Evolutionary conservation across 2,888 invertebrate species (phyloP), one percentile per base, ranked within the genome.

Genomic region (Campaea margaritaria): DNA sequence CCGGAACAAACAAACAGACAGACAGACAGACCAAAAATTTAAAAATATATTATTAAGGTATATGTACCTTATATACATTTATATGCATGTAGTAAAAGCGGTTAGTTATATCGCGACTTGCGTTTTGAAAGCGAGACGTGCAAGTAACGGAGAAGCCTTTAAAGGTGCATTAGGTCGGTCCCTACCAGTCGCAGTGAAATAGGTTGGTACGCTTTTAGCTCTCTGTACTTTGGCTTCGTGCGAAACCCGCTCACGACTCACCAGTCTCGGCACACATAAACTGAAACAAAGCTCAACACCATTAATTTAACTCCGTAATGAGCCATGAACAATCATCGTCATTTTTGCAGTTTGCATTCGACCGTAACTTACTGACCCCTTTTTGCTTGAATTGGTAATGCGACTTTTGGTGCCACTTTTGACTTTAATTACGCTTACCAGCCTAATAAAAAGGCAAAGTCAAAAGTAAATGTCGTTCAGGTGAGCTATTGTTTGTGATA

Each of bases 301-400:
- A 83, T 86, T 86, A 83, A 86, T 87, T 88, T 85, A 83, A 83
- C 78, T 82, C 78, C 81, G 83, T 89, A 91, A 91, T 89, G 86
- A 88, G 85, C 86, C 89, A 85, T 89, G 87, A 90, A 89, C 86
- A 87, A 86, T 85, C 81, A 81, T 83, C 83, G 79, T 80, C 85
- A 84, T 87, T 87, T 85, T 83, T 86, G 82, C 85, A 83, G 80
- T 84, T 79, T 77, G 76, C 83, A 78, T 79, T 81, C 79, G 79
- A 79, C 75, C 82, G 78, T 78, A 73, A 73, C 74, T 65, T 74
- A 74, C 74, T 81, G 82, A 84, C 81, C 83, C 79, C 81, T 82
- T 86, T 87, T 87, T 86, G 77, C 79, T 79, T 72, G 63, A 75
- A 81, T 80, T 82, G 80, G 78, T 86, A 86, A 85, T 88, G 85